These are phyloP conservation scores for Drosophila subquinaria DNA, from an alignment of 2,888 invertebrate species.

Conservation along the genomic window DNA sequence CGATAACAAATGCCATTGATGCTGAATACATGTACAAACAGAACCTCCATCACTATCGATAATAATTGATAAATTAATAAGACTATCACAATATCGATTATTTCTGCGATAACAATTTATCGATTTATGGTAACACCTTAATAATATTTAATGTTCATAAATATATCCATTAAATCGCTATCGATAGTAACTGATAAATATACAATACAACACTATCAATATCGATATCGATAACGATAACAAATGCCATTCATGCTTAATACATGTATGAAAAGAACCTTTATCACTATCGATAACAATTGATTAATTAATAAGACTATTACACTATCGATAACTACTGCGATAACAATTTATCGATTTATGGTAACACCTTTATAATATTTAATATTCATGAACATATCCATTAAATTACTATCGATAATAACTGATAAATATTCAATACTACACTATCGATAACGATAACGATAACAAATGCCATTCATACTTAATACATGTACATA, in stretches of 20 bases:
- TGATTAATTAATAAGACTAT: neutral
- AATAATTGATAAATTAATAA: neutral
- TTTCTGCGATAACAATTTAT: neutral
- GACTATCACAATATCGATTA: too few relatives aligned
- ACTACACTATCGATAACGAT: neutral
- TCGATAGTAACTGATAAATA: neutral
- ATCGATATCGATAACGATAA: too few relatives aligned
- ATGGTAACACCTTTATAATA: neutral
- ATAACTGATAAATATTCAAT: too few relatives aligned
- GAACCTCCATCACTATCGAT: neutral
- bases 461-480: neutral
- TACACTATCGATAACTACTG: too few relatives aligned
- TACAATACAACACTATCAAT: too few relatives aligned
- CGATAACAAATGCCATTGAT: neutral
- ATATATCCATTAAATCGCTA: neutral
- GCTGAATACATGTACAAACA: neutral
- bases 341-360: neutral
- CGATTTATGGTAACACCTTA: neutral
- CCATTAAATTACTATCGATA: neutral
- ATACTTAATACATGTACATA: neutral
- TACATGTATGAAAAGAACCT: too few relatives aligned
- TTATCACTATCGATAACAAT: too few relatives aligned
- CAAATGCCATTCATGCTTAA: too few relatives aligned
- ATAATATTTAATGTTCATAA: neutral
- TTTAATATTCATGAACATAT: neutral